Percentiles rank a stretch among this genome's conserved stretches.
Evolutionary conservation across 2,888 invertebrate genomes (phyloP).

Genomic region (Ophion ellenae): DNA sequence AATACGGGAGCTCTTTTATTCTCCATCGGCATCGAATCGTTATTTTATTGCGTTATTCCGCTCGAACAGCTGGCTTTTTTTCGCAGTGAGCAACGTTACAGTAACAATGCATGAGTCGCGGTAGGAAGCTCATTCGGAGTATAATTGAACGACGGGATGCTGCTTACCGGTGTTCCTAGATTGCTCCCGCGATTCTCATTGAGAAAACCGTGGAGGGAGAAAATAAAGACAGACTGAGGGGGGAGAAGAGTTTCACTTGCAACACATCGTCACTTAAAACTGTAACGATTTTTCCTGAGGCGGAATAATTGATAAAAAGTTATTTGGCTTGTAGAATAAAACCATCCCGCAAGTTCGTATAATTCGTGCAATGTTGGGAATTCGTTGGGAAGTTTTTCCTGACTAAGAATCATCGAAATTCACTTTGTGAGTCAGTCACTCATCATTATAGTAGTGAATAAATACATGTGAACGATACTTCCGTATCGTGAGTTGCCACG

Average conservation of each 20-base stretch:
- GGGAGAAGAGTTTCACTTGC: background rate
- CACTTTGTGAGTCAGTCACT: too few relatives aligned
- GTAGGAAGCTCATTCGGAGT: constrained; percentile 73
- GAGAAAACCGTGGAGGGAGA: constrained; percentile 21
- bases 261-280: background rate
- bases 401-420: too few relatives aligned
- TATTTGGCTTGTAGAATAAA: too few relatives aligned
- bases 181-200: constrained; percentile 13
- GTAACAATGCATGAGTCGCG: constrained; percentile 72
- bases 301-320: background rate
- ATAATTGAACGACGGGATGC: constrained; percentile 76
- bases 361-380: too few relatives aligned
- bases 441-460: too few relatives aligned
- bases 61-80: constrained; percentile 73
- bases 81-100: constrained; percentile 41
- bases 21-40: constrained; percentile 50
- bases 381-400: background rate
- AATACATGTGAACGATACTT: too few relatives aligned
- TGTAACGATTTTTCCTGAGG: background rate
- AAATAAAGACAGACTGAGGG: background rate
- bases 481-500: too few relatives aligned
- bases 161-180: constrained; percentile 38
- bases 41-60: constrained; percentile 67
- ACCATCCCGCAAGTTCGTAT: too few relatives aligned
- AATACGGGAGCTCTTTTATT: background rate